A percentile compares a stretch with the other conserved stretches of the same genome.
Evolutionary conservation across 2,797 vertebrate species (phyloP).

Genomic region (Crenichthys baileyi): DNA sequence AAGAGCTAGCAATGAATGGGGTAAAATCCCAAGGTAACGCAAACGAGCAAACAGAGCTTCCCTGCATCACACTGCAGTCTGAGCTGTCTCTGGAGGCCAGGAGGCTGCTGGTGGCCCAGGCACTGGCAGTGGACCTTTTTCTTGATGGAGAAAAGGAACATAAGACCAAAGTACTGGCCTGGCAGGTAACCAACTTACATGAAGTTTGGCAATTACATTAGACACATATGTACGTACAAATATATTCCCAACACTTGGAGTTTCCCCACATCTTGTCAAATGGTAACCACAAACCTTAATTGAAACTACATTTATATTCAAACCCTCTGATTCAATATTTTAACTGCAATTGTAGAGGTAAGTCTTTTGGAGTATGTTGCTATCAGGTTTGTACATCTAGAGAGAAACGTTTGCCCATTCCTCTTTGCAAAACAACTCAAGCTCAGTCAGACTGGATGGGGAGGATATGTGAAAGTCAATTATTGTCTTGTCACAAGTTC

Average conservation of each 20-base stretch:
- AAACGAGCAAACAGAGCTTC: slow-evolving; percentile 74
- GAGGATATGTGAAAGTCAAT: not conserved
- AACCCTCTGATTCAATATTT: not conserved
- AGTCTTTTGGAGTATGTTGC: too few relatives aligned
- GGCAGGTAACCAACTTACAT: slow-evolving; percentile 85
- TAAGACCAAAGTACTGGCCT: slow-evolving; percentile 83
- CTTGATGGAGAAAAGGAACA: slow-evolving; percentile 83
- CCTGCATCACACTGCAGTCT: slow-evolving; percentile 85
- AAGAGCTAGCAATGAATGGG: slow-evolving; percentile 23
- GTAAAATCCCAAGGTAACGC: slow-evolving; percentile 17
- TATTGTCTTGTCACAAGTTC: not conserved
- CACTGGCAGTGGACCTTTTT: slow-evolving; percentile 87
- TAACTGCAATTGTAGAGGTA: too few relatives aligned
- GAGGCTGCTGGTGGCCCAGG: slow-evolving; percentile 88
- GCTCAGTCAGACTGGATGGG: not conserved
- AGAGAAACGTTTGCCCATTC: not conserved
- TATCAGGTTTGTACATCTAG: not conserved
- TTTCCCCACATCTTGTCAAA: not conserved
- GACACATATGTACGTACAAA: not conserved
- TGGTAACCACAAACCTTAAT: not conserved
- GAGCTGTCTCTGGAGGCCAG: slow-evolving; percentile 86
- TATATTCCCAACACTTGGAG: not conserved
- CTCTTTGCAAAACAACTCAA: not conserved
- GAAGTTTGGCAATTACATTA: not conserved
- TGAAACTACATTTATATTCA: not conserved